Evolutionary conservation across 2,888 invertebrate genomes (phyloP), one percentile per base, ranked within the genome.

Genomic region (Caenorhabditis uteleia): DNA sequence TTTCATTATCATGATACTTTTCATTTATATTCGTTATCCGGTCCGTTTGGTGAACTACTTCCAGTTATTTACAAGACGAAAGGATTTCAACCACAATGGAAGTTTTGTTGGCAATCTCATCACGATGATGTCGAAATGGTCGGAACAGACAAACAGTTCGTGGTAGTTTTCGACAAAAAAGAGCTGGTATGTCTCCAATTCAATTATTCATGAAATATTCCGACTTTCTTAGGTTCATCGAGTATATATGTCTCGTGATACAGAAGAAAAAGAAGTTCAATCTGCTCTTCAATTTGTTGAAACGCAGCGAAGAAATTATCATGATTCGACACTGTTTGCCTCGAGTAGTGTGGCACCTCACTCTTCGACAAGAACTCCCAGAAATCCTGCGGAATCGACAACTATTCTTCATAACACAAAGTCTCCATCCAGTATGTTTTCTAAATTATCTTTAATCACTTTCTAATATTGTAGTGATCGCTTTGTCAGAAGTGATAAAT

Each of bases 1-100:
- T 53, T 57, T 34, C 57, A 64, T 25, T 33, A 36, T 21, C 57
- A 64, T 38, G 64, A 66, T 40, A 60, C 59, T 18, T 66, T 66
- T 27, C 59, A 66, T 21, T 50, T 75, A 12, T 73, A 68, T 49
- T 70, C 72, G 10, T 53, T 75, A 12, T 62, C 75, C 1, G 69
- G 70, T 14, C 75, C 72, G 2, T 68, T 70, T 34, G 67, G 66
- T 38, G 75, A 75, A 48, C 43, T 73, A 12, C 49, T 69, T 10
- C 72, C 75, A 4, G 68, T 75, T 10, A 62, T 75, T 16, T 72
- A 68, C 47, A 61, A 59, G 18, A 53, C 62, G 14, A 44, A 10
- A 59, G 59, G 61, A 12, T 51, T 43, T 45, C 31, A 59, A 34
- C 56, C 57, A 10, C 56, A 54, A 7, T 70, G 67, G 67, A 61